Conservation (phyloP, 2,113 vertebrate genomes). For the Anarrhichthys ocellatus region DNA sequence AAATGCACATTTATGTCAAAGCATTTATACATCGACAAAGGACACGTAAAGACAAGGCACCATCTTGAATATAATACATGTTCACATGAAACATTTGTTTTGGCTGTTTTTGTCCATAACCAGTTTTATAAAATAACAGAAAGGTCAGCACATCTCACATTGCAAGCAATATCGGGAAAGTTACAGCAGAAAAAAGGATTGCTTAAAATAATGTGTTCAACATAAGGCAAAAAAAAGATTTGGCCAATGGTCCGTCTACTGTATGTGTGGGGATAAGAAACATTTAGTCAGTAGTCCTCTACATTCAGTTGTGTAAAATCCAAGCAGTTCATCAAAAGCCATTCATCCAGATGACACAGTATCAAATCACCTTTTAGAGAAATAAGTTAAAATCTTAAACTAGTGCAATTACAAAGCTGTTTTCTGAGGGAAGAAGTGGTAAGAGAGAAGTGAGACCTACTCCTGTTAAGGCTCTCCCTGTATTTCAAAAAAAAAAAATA, state of each 20-base stretch:
- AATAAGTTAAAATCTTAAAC: constrained; percentile 49
- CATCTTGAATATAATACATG: constrained; percentile 52
- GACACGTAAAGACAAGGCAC: constrained; percentile 73
- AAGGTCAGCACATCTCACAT: constrained; percentile 8
- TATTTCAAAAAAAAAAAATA: background rate
- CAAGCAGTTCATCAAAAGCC: constrained; percentile 33
- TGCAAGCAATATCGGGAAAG: constrained; percentile 18
- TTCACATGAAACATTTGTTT: constrained; percentile 37
- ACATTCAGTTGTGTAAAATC: constrained; percentile 39
- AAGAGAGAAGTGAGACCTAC: background rate
- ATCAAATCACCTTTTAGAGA: constrained; percentile 38
- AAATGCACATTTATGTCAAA: constrained; percentile 38
- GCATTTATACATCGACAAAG: constrained; percentile 34
- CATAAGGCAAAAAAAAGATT: constrained; percentile 40
- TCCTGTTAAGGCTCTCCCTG: constrained; percentile 21
- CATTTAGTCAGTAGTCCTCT: constrained; percentile 32
- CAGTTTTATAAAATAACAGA: constrained; percentile 22
- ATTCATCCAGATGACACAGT: constrained; percentile 40
- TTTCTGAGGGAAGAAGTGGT: constrained; percentile 33
- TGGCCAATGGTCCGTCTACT: constrained; percentile 18
- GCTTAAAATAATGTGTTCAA: constrained; percentile 22
- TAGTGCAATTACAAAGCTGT: constrained; percentile 69
- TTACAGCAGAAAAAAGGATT: background rate
- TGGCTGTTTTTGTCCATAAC: constrained; percentile 48
- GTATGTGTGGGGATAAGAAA: constrained; percentile 28